Conservation (phyloP, 2,888 invertebrate genomes). For the Aromia moschata region DNA sequence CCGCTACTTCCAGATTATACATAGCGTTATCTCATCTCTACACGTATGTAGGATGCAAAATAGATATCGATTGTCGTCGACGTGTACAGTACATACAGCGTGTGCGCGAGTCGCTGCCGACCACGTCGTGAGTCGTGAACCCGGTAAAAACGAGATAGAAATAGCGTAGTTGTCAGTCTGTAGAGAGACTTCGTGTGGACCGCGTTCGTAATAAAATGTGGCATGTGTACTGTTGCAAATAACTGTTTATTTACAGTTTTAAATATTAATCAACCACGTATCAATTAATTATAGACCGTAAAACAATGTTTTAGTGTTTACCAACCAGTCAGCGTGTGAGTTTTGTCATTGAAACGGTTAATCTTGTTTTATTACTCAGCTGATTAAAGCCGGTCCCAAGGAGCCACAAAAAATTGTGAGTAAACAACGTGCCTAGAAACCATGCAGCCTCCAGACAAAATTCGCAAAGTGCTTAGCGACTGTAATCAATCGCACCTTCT, state of each 20-base stretch:
- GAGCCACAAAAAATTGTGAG: slow-evolving; percentile 1
- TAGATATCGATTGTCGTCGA: slow-evolving; percentile 20
- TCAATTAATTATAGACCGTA: too few relatives aligned
- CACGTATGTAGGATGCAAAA: too few relatives aligned
- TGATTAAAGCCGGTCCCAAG: not conserved
- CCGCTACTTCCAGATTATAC: too few relatives aligned
- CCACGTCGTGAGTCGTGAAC: not conserved
- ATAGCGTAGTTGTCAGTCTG: not conserved
- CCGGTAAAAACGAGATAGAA: not conserved
- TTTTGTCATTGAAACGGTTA: too few relatives aligned
- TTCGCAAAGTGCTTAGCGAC: slow-evolving; percentile 39
- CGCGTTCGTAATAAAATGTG: not conserved
- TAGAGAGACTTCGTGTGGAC: not conserved
- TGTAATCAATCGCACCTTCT: slow-evolving; percentile 48
- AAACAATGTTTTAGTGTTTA: too few relatives aligned
- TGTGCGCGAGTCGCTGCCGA: slow-evolving; percentile 21
- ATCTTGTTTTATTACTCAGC: not conserved
- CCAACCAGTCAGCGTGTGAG: too few relatives aligned
- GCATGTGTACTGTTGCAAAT: not conserved
- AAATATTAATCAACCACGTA: not conserved
- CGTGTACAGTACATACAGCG: slow-evolving; percentile 13
- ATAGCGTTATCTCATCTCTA: too few relatives aligned
- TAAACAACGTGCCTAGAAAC: not conserved
- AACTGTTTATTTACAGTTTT: not conserved
- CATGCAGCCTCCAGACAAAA: slow-evolving; percentile 40